phyloP scores from a whole-genome alignment of 2,797 vertebrate genomes.

The Micropoecilia bifurca region DNA sequence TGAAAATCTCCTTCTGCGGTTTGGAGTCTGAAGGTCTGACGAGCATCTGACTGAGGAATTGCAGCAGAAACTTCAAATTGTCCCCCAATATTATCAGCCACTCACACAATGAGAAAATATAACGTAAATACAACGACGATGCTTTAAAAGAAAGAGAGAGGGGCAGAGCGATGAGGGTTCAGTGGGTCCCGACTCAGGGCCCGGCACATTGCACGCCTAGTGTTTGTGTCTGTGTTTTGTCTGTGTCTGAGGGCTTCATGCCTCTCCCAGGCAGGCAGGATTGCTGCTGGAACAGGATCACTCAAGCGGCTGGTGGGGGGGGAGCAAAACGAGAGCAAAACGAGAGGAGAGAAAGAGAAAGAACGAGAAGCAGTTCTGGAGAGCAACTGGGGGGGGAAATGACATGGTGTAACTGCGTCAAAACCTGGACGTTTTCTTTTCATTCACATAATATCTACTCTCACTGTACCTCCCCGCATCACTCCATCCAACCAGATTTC shows the following conservation, averaged over 20 bases:
- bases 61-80: conserved; percentile 3
- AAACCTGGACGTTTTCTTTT: conserved; percentile 59
- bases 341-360: conserved; percentile 8
- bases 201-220: conserved; percentile 55
- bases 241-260: conserved; percentile 56
- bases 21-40: conserved; percentile 7
- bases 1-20: conserved; percentile 9
- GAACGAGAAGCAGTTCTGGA: conserved; percentile 34
- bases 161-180: conserved; percentile 19
- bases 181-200: conserved; percentile 44
- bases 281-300: conserved; percentile 69
- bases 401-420: conserved; percentile 64
- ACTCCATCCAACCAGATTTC: conserved; percentile 33
- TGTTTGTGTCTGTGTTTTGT: conserved; percentile 64
- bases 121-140: conserved; percentile 5
- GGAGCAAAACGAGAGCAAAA: conserved; percentile 29
- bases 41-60: neutral
- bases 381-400: conserved; percentile 38
- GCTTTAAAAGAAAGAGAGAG: conserved; percentile 26
- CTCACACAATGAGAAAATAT: conserved; percentile 25
- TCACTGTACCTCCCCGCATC: conserved; percentile 10
- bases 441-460: conserved; percentile 65
- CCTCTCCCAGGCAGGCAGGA: conserved; percentile 57
- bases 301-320: conserved; percentile 57
- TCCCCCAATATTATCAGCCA: conserved; percentile 3